Conservation (phyloP, 2,797 vertebrate species). For the Eupleurogrammus muticus region DNA sequence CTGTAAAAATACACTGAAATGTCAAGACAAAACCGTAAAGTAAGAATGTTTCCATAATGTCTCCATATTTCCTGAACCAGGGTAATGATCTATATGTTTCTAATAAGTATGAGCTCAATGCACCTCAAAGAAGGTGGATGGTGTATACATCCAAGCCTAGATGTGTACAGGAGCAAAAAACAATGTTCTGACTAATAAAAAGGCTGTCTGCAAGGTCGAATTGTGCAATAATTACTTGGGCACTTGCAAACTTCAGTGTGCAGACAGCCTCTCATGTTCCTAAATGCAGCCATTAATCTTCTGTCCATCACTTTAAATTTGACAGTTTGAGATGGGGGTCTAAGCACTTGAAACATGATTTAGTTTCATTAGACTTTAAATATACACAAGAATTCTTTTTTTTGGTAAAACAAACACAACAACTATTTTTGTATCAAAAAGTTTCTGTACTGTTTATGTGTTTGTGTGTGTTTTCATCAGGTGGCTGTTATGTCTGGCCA, state of each 20-base stretch:
- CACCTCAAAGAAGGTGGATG: too few species aligned
- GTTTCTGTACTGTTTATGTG: neutral
- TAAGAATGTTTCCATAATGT: neutral
- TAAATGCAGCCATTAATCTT: neutral
- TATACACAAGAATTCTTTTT: neutral
- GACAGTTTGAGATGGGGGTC: neutral
- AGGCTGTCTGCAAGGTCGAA: too few species aligned
- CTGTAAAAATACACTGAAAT: too few species aligned
- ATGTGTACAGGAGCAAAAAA: too few species aligned
- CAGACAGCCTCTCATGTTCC: too few species aligned
- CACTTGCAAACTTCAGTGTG: too few species aligned
- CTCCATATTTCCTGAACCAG: neutral
- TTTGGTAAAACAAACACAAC: neutral
- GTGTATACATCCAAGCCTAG: too few species aligned
- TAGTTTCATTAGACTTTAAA: neutral
- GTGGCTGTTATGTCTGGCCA: constrained; percentile 95
- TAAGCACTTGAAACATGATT: neutral
- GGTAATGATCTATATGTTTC: neutral
- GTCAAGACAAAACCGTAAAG: too few species aligned
- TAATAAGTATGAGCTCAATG: neutral
- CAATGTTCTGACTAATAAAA: too few species aligned
- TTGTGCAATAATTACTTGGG: too few species aligned
- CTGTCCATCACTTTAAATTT: neutral
- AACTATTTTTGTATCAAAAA: neutral
- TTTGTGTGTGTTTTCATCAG: constrained; percentile 66